A percentile compares a stretch with the other conserved stretches of the same genome.
phyloP scores from a whole-genome alignment of 2,888 invertebrate genomes.

The Linyphia triangularis region DNA sequence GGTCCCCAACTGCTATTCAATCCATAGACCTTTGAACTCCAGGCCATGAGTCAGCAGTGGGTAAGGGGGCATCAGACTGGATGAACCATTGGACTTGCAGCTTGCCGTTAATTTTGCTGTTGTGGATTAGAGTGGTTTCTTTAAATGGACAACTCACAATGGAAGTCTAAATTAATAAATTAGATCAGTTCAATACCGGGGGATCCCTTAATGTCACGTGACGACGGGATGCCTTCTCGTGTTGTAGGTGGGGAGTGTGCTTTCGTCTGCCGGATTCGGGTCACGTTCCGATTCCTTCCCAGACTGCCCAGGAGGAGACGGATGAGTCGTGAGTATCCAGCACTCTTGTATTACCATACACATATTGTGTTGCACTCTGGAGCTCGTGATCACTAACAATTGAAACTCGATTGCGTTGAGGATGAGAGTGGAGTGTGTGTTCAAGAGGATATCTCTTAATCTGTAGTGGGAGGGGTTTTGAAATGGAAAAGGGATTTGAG shows the following conservation, averaged over 20 bases:
- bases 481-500: neutral
- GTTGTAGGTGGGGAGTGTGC: conserved; percentile 4
- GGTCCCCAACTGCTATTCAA: too few relatives aligned
- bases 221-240: conserved; percentile 1
- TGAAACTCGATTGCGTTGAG: too few relatives aligned
- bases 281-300: conserved; percentile 36
- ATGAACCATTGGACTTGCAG: too few relatives aligned
- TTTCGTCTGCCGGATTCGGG: conserved; percentile 51
- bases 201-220: conserved; percentile 13
- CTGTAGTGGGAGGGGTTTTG: neutral
- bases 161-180: too few relatives aligned
- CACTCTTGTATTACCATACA: neutral
- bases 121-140: too few relatives aligned
- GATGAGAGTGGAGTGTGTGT: too few relatives aligned
- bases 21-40: too few relatives aligned
- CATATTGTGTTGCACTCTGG: neutral
- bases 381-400: neutral
- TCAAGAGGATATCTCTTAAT: neutral
- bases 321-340: neutral
- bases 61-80: too few relatives aligned
- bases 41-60: too few relatives aligned
- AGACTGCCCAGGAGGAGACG: conserved; percentile 42
- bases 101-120: too few relatives aligned
- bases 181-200: neutral
- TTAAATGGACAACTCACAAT: too few relatives aligned